Conservation (phyloP, 2,797 vertebrate genomes). For the Coregonus ussuriensis region DNA sequence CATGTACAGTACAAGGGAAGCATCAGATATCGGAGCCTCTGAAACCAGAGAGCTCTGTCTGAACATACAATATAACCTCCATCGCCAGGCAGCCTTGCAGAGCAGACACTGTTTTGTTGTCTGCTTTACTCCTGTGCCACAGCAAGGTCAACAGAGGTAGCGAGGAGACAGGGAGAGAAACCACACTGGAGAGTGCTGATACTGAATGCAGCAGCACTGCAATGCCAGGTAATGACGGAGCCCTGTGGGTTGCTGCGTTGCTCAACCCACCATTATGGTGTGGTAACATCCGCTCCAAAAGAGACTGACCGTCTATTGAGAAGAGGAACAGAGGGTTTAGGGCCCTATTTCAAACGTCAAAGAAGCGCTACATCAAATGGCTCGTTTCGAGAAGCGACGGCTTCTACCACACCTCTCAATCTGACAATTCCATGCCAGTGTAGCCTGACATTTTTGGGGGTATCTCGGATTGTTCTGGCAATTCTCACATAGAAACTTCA, state of each 20-base stretch:
- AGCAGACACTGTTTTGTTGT: slow-evolving; percentile 13
- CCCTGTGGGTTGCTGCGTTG: slow-evolving; percentile 21
- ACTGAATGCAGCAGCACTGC: neutral
- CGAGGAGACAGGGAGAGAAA: neutral
- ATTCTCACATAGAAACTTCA: too few species aligned
- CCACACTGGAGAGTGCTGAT: neutral
- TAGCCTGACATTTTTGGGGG: too few species aligned
- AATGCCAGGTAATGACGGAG: slow-evolving; percentile 28
- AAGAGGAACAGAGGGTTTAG: slow-evolving; percentile 7
- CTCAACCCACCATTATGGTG: slow-evolving; percentile 35
- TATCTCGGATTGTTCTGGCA: too few species aligned
- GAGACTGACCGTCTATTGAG: slow-evolving; percentile 4
- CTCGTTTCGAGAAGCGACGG: neutral
- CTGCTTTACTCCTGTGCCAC: neutral
- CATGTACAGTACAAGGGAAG: neutral
- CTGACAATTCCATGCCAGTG: neutral
- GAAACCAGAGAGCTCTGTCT: neutral
- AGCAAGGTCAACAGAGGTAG: neutral
- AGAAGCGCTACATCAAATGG: neutral
- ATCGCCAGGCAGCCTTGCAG: slow-evolving; percentile 14
- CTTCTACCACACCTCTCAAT: neutral
- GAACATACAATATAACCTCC: neutral
- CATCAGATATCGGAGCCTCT: neutral
- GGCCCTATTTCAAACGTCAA: slow-evolving; percentile 5
- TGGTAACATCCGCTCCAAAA: slow-evolving; percentile 4